phyloP scores from a whole-genome alignment of 2,797 vertebrate genomes.

The Phataginus tricuspis region DNA sequence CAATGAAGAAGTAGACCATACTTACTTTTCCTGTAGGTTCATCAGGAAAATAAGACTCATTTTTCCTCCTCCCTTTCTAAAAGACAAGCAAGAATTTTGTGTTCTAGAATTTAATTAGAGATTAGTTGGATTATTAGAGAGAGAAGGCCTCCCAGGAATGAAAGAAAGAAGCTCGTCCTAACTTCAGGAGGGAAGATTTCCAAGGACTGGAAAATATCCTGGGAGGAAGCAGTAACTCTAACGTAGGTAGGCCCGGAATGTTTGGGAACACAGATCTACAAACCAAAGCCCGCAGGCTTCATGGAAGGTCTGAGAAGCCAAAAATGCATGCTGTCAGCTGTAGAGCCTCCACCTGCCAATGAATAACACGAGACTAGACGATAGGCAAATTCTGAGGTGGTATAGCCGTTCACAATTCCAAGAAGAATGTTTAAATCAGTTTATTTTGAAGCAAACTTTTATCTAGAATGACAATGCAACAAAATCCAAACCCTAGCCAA shows the following conservation, averaged over 20 bases:
- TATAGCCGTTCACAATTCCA: not conserved
- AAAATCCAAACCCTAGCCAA: not conserved
- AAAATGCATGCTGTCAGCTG: not conserved
- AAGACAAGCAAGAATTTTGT: not conserved
- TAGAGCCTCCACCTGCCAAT: not conserved
- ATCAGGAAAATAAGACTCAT: not conserved
- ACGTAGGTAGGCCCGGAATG: not conserved
- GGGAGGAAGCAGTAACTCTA: not conserved
- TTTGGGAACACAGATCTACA: not conserved
- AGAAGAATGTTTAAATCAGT: conserved; percentile 1
- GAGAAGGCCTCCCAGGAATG: not conserved
- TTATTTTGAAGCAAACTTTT: not conserved
- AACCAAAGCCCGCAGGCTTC: not conserved
- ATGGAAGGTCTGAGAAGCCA: not conserved
- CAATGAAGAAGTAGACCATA: not conserved
- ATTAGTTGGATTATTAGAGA: not conserved
- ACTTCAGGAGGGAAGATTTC: not conserved
- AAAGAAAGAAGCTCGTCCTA: not conserved
- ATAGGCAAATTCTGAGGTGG: not conserved
- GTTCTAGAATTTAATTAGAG: not conserved
- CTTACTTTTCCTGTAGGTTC: not conserved
- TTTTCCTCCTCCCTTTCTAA: not conserved
- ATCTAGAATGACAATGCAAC: not conserved
- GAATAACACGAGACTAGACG: not conserved
- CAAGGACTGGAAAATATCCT: not conserved